Conservation (phyloP, 2,888 invertebrate species). For the Melinaea marsaeus region DNA sequence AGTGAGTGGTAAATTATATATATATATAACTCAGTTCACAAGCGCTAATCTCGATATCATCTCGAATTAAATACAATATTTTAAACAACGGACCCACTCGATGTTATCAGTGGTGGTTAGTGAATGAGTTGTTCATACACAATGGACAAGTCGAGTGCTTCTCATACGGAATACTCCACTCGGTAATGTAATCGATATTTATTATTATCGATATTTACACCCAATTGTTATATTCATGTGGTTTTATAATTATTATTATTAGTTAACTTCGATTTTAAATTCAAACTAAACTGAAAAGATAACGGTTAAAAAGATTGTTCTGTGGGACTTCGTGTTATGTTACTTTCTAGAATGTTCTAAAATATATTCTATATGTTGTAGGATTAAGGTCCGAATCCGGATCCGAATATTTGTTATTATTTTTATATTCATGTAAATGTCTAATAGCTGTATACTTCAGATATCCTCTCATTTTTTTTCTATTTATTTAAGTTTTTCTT, state of each 20-base stretch:
- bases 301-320: too few species aligned
- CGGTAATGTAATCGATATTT: constrained; percentile 62
- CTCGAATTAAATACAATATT: constrained; percentile 37
- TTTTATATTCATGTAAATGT: too few species aligned
- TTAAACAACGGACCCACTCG: constrained; percentile 28
- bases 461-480: neutral
- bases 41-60: constrained; percentile 32
- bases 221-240: neutral
- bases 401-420: too few species aligned
- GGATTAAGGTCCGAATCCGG: too few species aligned
- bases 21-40: constrained; percentile 11
- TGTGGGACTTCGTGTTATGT: too few species aligned
- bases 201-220: constrained; percentile 39
- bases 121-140: constrained; percentile 38
- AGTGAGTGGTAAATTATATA: too few species aligned
- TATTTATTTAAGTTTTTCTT: neutral
- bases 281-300: too few species aligned
- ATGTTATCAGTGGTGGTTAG: constrained; percentile 32
- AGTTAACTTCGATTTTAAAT: too few species aligned
- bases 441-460: too few species aligned
- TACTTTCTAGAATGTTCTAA: too few species aligned
- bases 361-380: too few species aligned
- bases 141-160: constrained; percentile 39
- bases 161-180: constrained; percentile 41
- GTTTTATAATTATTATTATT: too few species aligned